These are phyloP conservation scores for Alcedo atthis DNA, from an alignment of 2,797 vertebrate genomes.

Conservation along the genomic window DNA sequence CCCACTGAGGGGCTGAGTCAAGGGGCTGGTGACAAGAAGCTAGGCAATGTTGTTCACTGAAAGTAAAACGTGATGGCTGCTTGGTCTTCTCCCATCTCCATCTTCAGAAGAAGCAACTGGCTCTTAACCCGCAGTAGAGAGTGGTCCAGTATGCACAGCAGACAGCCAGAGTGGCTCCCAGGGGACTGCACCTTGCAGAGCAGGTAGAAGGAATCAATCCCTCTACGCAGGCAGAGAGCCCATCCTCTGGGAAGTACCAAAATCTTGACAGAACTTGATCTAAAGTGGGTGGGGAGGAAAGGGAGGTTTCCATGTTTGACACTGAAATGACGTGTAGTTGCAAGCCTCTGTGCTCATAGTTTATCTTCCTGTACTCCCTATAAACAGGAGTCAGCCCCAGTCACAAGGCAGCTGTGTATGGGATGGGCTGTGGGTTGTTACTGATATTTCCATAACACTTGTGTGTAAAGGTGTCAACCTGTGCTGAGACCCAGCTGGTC, in stretches of 20 bases:
- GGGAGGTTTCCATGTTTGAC: not conserved
- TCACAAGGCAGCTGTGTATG: not conserved
- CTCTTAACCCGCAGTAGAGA: not conserved
- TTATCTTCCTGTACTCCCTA: not conserved
- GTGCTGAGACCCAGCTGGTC: not conserved
- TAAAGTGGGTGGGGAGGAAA: not conserved
- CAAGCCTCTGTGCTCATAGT: accelerated
- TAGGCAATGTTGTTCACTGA: not conserved
- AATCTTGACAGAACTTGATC: slow-evolving; percentile 17
- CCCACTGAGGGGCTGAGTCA: not conserved
- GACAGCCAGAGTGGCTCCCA: not conserved
- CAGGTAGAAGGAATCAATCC: not conserved
- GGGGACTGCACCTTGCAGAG: not conserved
- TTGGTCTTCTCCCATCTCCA: not conserved
- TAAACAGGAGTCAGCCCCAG: not conserved
- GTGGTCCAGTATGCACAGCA: not conserved
- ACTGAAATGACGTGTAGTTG: not conserved
- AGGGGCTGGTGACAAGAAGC: not conserved
- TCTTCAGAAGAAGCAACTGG: not conserved
- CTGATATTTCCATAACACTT: not conserved
- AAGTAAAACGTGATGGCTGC: not conserved
- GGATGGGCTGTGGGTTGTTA: not conserved
- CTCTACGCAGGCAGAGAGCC: not conserved
- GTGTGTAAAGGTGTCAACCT: not conserved
- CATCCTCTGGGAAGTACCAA: not conserved